Evolutionary conservation across 2,797 vertebrate genomes (phyloP).

Genomic region (Pempheris klunzingeri): DNA sequence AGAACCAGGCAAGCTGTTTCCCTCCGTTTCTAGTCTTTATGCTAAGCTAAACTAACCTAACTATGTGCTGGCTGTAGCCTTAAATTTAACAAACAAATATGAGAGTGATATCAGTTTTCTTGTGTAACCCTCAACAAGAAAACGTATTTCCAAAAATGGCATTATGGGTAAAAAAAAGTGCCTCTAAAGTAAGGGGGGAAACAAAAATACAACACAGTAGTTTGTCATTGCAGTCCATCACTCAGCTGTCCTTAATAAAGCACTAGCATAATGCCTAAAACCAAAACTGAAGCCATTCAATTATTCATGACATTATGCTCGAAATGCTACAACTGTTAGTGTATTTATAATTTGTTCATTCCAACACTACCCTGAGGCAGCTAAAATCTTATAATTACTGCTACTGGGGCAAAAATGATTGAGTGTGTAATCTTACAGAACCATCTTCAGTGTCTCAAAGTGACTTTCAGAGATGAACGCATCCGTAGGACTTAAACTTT

Average conservation of each 20-base stretch:
- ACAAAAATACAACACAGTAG: not conserved
- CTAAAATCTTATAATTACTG: not conserved
- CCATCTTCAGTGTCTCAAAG: conserved; percentile 4
- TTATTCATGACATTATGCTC: not conserved
- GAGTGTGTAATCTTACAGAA: not conserved
- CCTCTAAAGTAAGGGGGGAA: not conserved
- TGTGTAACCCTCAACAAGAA: too few relatives aligned
- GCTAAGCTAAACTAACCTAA: not conserved
- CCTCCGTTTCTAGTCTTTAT: not conserved
- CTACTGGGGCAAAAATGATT: not conserved
- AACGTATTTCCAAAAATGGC: not conserved
- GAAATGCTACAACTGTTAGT: conserved; percentile 6
- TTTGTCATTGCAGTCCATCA: not conserved
- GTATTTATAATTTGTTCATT: conserved; percentile 2
- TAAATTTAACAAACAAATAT: not conserved
- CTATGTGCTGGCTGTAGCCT: not conserved
- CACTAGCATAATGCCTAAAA: not conserved
- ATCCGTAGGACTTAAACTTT: conserved; percentile 19
- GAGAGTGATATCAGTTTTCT: not conserved
- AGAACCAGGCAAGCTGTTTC: not conserved
- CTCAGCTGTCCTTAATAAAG: not conserved
- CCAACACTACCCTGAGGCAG: not conserved
- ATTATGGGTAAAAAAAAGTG: not conserved
- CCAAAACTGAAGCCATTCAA: not conserved
- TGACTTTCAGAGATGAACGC: conserved; percentile 3